These are phyloP conservation scores for Hermaeophaga mercurialis DNA, from an alignment of 2,888 invertebrate genomes.

Conservation along the genomic window DNA sequence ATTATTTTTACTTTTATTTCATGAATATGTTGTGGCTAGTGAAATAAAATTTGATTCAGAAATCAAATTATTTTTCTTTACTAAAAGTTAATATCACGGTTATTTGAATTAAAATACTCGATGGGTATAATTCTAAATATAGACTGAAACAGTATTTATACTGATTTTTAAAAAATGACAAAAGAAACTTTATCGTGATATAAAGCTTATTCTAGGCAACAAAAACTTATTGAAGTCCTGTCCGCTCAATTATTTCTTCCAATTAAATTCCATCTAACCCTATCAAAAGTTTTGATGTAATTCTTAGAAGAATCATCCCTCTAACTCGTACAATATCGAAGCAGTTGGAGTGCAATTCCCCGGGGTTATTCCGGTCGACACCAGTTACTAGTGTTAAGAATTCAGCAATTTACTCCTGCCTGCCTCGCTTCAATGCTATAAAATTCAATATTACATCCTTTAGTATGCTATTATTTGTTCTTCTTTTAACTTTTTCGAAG, in stretches of 20 bases:
- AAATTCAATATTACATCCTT: constrained; percentile 50
- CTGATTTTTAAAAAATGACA: too few species aligned
- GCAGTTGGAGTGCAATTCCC: constrained; percentile 56
- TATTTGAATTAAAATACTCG: too few species aligned
- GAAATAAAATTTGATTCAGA: too few species aligned
- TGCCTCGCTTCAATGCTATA: constrained; percentile 59
- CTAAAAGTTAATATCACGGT: too few species aligned
- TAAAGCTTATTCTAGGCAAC: too few species aligned
- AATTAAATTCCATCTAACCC: constrained; percentile 28
- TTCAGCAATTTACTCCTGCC: constrained; percentile 59
- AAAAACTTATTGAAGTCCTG: not conserved
- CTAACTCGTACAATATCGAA: constrained; percentile 49
- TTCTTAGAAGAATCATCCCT: constrained; percentile 28
- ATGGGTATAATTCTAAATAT: too few species aligned
- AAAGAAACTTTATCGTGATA: too few species aligned
- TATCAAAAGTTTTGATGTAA: constrained; percentile 32
- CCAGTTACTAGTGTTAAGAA: constrained; percentile 58
- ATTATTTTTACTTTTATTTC: not conserved
- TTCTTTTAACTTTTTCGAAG: constrained; percentile 20
- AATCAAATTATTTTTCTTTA: too few species aligned
- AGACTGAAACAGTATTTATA: too few species aligned
- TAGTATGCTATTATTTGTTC: constrained; percentile 27
- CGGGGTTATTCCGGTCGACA: constrained; percentile 55
- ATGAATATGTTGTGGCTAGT: not conserved
- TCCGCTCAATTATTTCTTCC: constrained; percentile 24